Evolutionary conservation across 2,888 invertebrate genomes (phyloP).

Genomic region (Sinohyriopsis cumingii): DNA sequence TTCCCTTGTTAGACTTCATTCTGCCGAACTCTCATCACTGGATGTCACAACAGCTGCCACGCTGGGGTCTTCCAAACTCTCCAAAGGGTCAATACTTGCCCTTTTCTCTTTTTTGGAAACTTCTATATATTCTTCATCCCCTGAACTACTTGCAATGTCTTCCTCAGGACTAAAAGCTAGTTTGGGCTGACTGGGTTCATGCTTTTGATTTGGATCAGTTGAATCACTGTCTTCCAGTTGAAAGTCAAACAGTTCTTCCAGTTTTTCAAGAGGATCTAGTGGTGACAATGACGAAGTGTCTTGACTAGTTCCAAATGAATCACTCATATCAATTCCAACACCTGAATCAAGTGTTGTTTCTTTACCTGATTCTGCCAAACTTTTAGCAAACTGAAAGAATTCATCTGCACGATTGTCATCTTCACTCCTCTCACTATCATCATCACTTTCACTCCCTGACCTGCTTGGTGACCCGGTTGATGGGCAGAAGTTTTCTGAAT

Average conservation of each 20-base stretch:
- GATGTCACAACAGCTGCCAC: conserved; percentile 46
- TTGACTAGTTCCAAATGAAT: neutral
- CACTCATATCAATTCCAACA: conserved; percentile 44
- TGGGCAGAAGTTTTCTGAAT: conserved; percentile 8
- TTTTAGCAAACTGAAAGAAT: conserved; percentile 50
- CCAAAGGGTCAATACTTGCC: conserved; percentile 54
- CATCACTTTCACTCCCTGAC: conserved; percentile 32
- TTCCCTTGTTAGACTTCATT: too few species aligned
- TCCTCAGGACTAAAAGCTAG: conserved; percentile 7
- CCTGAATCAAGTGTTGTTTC: conserved; percentile 57
- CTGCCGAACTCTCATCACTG: conserved; percentile 55
- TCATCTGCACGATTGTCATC: conserved; percentile 38
- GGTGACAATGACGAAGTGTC: conserved; percentile 49
- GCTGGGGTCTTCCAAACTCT: conserved; percentile 49
- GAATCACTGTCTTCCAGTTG: conserved; percentile 5
- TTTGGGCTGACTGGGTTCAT: conserved; percentile 6
- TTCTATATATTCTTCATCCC: conserved; percentile 34
- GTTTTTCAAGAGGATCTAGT: conserved; percentile 42
- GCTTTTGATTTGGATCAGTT: conserved; percentile 9
- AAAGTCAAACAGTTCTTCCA: conserved; percentile 15
- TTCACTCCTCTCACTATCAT: conserved; percentile 29
- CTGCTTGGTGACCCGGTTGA: conserved; percentile 9
- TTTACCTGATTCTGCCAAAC: conserved; percentile 53
- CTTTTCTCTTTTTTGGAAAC: conserved; percentile 39
- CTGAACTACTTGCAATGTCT: conserved; percentile 20